A percentile compares a stretch with the other conserved stretches of the same genome.
Conservation (phyloP, 2,888 invertebrate species). For the Bugula neritina region DNA sequence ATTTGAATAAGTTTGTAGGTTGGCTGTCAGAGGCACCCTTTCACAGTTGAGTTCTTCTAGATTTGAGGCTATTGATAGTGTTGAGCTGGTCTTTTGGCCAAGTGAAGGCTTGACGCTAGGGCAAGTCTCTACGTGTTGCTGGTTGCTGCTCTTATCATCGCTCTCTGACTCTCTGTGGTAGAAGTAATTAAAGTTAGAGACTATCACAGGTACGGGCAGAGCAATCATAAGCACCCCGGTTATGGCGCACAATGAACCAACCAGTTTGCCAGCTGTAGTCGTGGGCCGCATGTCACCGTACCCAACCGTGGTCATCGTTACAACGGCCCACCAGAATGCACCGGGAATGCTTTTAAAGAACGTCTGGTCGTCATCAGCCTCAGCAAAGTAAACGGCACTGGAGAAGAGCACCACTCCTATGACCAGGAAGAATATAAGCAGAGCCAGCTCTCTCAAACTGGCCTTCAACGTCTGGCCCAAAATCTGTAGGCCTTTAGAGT, state of each 20-base stretch:
- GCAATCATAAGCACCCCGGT: conserved; percentile 99
- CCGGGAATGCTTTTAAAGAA: conserved; percentile 93
- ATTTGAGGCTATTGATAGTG: background rate
- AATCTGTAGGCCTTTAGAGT: conserved; percentile 98
- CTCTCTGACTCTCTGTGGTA: conserved; percentile 99
- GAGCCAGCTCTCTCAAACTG: conserved; percentile 97
- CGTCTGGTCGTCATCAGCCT: conserved; percentile 81
- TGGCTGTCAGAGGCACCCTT: background rate
- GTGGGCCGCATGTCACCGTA: conserved; percentile 99
- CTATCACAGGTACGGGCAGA: conserved; percentile 97
- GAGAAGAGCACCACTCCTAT: conserved; percentile 95
- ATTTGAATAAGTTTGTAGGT: background rate
- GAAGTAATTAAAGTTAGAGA: conserved; percentile 99
- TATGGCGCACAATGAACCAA: conserved; percentile 96
- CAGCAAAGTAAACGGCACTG: conserved; percentile 91
- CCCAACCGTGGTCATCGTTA: conserved; percentile 98
- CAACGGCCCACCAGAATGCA: conserved; percentile 87
- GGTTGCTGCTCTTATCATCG: conserved; percentile 78
- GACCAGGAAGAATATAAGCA: conserved; percentile 99
- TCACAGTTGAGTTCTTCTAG: background rate
- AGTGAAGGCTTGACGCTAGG: background rate
- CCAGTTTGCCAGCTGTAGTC: conserved; percentile 86
- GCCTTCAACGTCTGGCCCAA: conserved; percentile 96
- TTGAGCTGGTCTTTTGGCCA: background rate
- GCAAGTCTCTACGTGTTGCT: conserved; percentile 52